Percentiles rank a stretch among this genome's conserved stretches.
These are phyloP conservation scores for Melieria omissa DNA, from an alignment of 2,888 invertebrate species.

Conservation along the genomic window DNA sequence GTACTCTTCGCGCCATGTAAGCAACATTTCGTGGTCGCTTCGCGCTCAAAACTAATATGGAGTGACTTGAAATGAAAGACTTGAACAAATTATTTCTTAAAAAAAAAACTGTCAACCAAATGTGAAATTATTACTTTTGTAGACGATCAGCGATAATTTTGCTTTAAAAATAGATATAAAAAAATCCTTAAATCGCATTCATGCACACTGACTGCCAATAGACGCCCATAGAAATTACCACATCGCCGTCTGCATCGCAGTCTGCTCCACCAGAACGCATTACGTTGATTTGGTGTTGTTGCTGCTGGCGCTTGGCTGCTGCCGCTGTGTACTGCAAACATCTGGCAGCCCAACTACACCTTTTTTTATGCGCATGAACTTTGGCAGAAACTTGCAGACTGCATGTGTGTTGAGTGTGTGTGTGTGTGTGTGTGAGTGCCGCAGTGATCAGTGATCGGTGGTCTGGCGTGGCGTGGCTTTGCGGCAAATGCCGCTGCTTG, in stretches of 20 bases:
- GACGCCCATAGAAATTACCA: background rate
- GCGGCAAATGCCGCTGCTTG: background rate
- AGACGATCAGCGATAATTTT: background rate
- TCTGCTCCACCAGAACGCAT: background rate
- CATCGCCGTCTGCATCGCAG: background rate
- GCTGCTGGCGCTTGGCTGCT: conserved; percentile 26
- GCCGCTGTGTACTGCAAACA: conserved; percentile 14
- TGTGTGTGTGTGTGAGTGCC: conserved; percentile 13
- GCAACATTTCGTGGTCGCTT: too few species aligned
- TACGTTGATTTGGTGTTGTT: conserved; percentile 11
- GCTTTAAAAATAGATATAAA: background rate
- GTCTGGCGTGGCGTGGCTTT: conserved; percentile 6
- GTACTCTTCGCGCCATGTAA: too few species aligned
- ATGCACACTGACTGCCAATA: background rate
- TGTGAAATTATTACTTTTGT: too few species aligned
- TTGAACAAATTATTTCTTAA: too few species aligned
- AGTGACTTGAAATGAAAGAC: too few species aligned
- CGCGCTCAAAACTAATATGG: too few species aligned
- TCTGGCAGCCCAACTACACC: conserved; percentile 9
- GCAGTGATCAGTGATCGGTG: conserved; percentile 23
- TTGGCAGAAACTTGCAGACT: conserved; percentile 23
- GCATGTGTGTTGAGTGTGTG: conserved; percentile 17
- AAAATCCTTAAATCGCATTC: background rate
- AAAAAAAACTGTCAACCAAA: too few species aligned
- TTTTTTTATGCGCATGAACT: conserved; percentile 18